These are phyloP conservation scores for Sipha flava DNA, from an alignment of 1,140 invertebrate species.

Conservation along the genomic window DNA sequence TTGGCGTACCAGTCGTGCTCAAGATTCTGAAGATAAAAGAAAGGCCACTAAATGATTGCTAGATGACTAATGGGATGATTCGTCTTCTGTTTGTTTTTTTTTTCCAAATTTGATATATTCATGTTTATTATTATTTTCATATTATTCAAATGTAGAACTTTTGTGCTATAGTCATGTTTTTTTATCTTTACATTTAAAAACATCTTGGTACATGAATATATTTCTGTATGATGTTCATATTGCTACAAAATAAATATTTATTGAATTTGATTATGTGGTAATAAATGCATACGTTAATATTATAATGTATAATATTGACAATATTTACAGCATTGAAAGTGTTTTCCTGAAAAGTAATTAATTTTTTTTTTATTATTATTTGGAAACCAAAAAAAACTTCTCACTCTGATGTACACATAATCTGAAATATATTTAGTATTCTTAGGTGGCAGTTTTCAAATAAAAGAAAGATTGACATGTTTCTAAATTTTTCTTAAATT, in stretches of 20 bases:
- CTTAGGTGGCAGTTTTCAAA: neutral
- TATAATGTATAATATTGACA: neutral
- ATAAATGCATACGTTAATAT: too few relatives aligned
- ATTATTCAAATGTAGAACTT: constrained; percentile 6
- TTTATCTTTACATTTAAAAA: neutral
- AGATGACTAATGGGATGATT: neutral
- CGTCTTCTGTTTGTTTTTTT: neutral
- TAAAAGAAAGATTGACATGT: neutral
- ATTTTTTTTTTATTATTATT: too few relatives aligned
- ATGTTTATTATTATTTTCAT: constrained; percentile 25
- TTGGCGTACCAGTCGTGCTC: constrained; percentile 11
- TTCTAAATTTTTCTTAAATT: neutral
- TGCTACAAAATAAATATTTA: neutral
- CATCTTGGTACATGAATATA: neutral
- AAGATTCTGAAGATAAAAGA: constrained; percentile 10
- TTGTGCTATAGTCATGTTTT: neutral
- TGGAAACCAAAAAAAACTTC: too few relatives aligned
- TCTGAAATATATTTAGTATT: neutral
- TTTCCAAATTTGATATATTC: constrained; percentile 5
- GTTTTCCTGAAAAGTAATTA: too few relatives aligned
- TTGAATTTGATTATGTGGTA: neutral
- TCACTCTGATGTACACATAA: neutral
- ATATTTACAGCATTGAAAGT: neutral
- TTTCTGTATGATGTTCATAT: neutral
- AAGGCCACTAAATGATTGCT: constrained; percentile 3